Base-by-base conservation (phyloP, 30 jellyfish, hydroid and myxozoan species). In the Rhopilema esculentum region DNA sequence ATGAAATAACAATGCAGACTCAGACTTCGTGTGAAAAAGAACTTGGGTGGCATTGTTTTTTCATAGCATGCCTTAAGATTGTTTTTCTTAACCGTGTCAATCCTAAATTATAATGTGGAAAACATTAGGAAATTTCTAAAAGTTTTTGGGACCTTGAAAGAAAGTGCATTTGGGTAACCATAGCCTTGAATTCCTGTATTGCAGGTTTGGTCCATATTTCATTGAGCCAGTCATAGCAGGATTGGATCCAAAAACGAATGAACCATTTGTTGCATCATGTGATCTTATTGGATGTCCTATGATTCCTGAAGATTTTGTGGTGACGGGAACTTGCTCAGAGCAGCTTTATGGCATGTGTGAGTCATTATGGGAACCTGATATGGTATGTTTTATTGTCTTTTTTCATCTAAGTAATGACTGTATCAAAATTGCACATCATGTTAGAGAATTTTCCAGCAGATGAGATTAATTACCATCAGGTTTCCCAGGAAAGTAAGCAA, bases 341-440 rank as follows among this genome's bases (percentile, higher is more conserved):
- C 99, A 94, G 66, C 77, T 94, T 18, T 89, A 89, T 63, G 99
- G 99, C 7, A 94, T 94, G 97, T 94, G 99, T 90, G 99, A 94
- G 69, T 77, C 97, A 22, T 86, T 94, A 27, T 94, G 97, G 97
- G 97, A 94, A 91, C 99, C 99, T 19, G 91, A 94, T 71, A 49
- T 94, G 91, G 97, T 89, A 51, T 52, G 79, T 24, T 66, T 1
- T 51, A 12, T 52, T 25, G 12, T 40, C 28, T 7, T 30, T 16
- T 21, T 70, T 28, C 8, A 16, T 70, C 22, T 21, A 25, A 70
- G 24, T 27, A 22, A 16, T 27, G 28, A 8, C 22, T 69, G 6
- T 31, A 27, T 23, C 0, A 19, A n/a, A 22, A 72, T 29, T 4
- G 28, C 57, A 15, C 28, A 26, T 49, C 4, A 20, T 0, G 9